phyloP scores from a whole-genome alignment of 2,113 vertebrate species.

The Centropus unirufus region DNA sequence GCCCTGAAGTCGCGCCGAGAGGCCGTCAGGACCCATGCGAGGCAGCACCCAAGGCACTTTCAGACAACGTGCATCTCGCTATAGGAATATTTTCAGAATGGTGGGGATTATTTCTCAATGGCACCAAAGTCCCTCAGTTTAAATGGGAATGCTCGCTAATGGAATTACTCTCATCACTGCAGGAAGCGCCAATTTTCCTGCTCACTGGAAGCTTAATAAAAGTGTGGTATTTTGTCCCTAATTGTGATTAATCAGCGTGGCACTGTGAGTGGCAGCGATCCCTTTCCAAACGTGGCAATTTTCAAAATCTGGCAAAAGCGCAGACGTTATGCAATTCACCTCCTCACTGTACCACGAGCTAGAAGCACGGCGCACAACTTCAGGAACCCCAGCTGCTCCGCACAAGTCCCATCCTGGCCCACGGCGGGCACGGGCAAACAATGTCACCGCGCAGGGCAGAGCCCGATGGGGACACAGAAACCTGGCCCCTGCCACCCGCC shows the following conservation, averaged over 20 bases:
- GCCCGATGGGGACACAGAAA: background rate
- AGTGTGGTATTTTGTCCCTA: constrained; percentile 64
- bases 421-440: rapidly evolving
- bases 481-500: background rate
- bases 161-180: constrained; percentile 67
- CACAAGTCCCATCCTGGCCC: background rate
- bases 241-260: constrained; percentile 72
- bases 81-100: background rate
- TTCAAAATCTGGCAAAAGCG: constrained; percentile 75
- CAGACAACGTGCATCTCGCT: background rate
- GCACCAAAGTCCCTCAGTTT: constrained; percentile 33
- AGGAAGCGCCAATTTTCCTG: constrained; percentile 74
- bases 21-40: background rate
- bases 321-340: constrained; percentile 64
- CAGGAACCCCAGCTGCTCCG: background rate
- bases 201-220: constrained; percentile 70
- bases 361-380: constrained; percentile 47
- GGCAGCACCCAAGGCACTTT: background rate
- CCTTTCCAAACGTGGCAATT: constrained; percentile 66
- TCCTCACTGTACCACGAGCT: constrained; percentile 50
- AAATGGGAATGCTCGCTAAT: constrained; percentile 70
- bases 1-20: background rate
- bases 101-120: background rate
- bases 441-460: rapidly evolving
- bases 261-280: constrained; percentile 36